A percentile compares a stretch with the other conserved stretches of the same genome.
Evolutionary conservation across 2,113 vertebrate species (phyloP).

Genomic region (Scartelaos histophorus): DNA sequence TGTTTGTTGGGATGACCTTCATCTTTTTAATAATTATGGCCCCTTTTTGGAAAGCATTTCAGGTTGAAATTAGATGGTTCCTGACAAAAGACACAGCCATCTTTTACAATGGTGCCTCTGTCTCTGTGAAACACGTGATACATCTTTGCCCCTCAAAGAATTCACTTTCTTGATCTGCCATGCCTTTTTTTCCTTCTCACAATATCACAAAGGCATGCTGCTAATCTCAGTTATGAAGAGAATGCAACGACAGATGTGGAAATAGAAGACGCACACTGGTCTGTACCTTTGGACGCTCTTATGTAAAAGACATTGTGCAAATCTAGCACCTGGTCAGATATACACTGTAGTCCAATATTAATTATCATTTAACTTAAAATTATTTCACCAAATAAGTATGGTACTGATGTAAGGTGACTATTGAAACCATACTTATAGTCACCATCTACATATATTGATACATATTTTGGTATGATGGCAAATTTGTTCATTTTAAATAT

Average conservation of each 20-base stretch:
- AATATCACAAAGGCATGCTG: conserved; percentile 36
- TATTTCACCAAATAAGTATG: not conserved
- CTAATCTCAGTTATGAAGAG: conserved; percentile 53
- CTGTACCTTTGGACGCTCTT: conserved; percentile 12
- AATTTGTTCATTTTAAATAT: too few species aligned
- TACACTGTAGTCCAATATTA: not conserved
- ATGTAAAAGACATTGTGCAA: conserved; percentile 7
- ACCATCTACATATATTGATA: too few species aligned
- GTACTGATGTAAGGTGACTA: not conserved
- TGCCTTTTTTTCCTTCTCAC: conserved; percentile 11
- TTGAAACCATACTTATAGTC: too few species aligned
- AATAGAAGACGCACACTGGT: not conserved
- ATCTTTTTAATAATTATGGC: conserved; percentile 50
- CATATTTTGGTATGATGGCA: too few species aligned
- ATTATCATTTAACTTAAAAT: not conserved
- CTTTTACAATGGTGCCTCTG: conserved; percentile 43
- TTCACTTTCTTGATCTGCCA: conserved; percentile 23
- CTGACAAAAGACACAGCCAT: conserved; percentile 35
- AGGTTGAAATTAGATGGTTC: conserved; percentile 49
- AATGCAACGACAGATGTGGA: conserved; percentile 39
- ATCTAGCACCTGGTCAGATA: conserved; percentile 14
- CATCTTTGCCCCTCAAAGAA: conserved; percentile 21
- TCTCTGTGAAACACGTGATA: conserved; percentile 33
- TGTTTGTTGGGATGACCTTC: conserved; percentile 24
- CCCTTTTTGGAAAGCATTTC: conserved; percentile 39